Conservation (phyloP, 2,113 vertebrate genomes). For the Mustela nigripes region DNA sequence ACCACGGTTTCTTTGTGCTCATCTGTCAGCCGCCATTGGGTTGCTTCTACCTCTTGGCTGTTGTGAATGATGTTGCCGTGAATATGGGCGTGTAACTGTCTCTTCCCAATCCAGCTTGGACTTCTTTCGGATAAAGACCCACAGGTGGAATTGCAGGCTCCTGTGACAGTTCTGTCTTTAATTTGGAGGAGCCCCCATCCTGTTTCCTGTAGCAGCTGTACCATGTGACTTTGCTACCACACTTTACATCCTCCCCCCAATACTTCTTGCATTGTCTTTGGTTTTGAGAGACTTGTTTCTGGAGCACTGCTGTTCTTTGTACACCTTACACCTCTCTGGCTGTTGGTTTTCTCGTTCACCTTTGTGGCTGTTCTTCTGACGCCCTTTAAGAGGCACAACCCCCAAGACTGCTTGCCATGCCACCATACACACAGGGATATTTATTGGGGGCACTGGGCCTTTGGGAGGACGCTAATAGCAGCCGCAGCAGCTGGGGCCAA, state of each 20-base stretch:
- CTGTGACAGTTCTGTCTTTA: background rate
- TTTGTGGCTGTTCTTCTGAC: background rate
- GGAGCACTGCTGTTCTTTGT: background rate
- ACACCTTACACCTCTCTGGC: background rate
- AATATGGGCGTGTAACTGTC: background rate
- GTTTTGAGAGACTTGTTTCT: background rate
- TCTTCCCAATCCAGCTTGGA: background rate
- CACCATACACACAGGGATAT: background rate
- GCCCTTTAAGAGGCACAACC: background rate
- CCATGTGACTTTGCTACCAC: background rate
- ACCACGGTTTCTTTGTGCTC: background rate
- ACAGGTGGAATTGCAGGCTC: background rate
- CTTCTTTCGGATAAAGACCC: background rate
- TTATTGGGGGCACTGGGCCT: background rate
- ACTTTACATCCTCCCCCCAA: background rate
- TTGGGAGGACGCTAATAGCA: too few relatives aligned
- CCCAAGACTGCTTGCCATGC: background rate
- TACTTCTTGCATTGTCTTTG: background rate
- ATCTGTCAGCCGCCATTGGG: background rate
- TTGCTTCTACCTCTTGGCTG: background rate
- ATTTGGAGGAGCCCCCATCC: background rate
- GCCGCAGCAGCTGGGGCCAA: background rate
- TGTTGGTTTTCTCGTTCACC: background rate
- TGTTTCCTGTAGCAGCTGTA: background rate
- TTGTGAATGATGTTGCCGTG: background rate